Conservation (phyloP, 1,140 invertebrate species). For the Cherax quadricarinatus region DNA sequence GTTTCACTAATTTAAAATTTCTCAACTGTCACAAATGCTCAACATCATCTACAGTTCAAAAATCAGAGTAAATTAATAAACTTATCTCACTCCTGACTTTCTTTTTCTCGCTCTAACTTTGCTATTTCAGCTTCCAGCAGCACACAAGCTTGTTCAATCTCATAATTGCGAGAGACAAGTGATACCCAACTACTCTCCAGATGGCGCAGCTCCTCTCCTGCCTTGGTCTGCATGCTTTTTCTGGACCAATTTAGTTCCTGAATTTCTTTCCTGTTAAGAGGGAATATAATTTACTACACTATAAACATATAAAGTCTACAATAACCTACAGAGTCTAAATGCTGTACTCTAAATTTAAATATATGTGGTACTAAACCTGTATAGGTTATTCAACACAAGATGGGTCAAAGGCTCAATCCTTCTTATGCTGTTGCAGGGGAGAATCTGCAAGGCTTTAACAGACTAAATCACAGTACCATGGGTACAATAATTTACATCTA, state of each 20-base stretch:
- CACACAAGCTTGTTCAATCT: constrained; percentile 82
- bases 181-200: constrained; percentile 94
- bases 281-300: not conserved
- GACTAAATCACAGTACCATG: too few relatives aligned
- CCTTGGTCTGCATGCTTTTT: constrained; percentile 79
- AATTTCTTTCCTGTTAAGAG: constrained; percentile 77
- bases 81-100: constrained; percentile 8
- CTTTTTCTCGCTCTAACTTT: constrained; percentile 36
- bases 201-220: constrained; percentile 85
- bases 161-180: constrained; percentile 97
- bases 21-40: not conserved
- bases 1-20: too few relatives aligned
- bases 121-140: constrained; percentile 76
- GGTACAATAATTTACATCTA: too few relatives aligned
- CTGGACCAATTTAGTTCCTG: constrained; percentile 81
- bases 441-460: too few relatives aligned
- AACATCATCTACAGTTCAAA: too few relatives aligned
- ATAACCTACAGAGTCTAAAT: not conserved
- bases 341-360: too few relatives aligned
- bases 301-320: not conserved
- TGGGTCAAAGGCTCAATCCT: too few relatives aligned
- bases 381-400: too few relatives aligned
- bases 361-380: too few relatives aligned
- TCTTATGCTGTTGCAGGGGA: too few relatives aligned
- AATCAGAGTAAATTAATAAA: not conserved